Conservation (phyloP, 2,113 vertebrate genomes). For the Ctenomys sociabilis region DNA sequence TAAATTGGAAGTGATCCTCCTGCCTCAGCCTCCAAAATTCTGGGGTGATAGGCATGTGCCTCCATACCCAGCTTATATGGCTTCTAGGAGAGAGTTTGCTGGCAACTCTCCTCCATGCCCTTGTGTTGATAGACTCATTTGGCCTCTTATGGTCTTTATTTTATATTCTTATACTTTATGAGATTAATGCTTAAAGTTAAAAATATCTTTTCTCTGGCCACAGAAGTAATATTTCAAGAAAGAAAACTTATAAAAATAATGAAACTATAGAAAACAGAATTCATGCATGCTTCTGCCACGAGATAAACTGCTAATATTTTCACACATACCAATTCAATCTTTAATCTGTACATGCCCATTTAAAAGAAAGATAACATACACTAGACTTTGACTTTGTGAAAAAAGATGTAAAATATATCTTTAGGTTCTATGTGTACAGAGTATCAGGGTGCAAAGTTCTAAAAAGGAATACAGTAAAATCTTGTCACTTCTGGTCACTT, state of each 20-base stretch:
- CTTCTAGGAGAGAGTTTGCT: not conserved
- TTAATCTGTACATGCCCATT: not conserved
- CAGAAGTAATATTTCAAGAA: not conserved
- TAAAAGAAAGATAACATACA: not conserved
- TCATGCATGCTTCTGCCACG: not conserved
- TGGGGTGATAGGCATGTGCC: not conserved
- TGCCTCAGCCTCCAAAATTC: not conserved
- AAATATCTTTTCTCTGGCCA: not conserved
- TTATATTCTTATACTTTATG: not conserved
- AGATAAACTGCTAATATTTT: not conserved
- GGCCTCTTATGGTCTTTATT: not conserved
- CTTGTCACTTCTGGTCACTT: not conserved
- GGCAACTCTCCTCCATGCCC: not conserved
- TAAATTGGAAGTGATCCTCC: not conserved
- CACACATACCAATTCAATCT: not conserved
- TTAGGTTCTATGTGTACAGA: not conserved
- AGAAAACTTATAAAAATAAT: slow-evolving; percentile 41
- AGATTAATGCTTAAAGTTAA: slow-evolving; percentile 28
- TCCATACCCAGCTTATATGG: not conserved
- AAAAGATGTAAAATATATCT: not conserved
- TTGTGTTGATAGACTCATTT: not conserved
- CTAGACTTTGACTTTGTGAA: not conserved
- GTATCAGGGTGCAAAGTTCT: slow-evolving; percentile 10
- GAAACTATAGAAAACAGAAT: not conserved
- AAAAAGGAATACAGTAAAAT: not conserved